Evolutionary conservation across 2,797 vertebrate species (phyloP).

Genomic region (Tamandua tetradactyla): DNA sequence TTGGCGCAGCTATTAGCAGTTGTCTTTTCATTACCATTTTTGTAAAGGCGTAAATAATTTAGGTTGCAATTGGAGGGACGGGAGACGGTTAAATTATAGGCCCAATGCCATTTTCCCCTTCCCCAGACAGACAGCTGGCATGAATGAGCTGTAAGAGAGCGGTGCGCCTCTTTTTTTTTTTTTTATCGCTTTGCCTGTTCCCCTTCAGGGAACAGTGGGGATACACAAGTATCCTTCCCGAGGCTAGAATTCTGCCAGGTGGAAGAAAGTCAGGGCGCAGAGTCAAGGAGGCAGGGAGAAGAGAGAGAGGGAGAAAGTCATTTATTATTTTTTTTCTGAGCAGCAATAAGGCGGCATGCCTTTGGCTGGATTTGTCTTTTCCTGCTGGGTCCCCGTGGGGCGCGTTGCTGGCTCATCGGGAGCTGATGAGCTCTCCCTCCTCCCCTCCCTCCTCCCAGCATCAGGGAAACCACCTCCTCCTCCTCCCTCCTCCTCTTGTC

Average conservation of each 20-base stretch:
- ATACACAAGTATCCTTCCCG: not conserved
- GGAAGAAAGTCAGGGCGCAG: not conserved
- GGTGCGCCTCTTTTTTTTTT: not conserved
- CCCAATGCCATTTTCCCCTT: not conserved
- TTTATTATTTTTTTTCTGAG: not conserved
- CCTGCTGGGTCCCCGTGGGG: not conserved
- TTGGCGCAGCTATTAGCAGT: not conserved
- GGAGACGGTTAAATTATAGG: not conserved
- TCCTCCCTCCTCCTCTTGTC: rapidly evolving
- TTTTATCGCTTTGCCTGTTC: not conserved
- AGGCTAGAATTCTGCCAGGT: not conserved
- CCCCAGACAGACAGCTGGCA: not conserved
- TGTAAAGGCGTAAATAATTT: slow-evolving; percentile 44
- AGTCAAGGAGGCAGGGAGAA: not conserved
- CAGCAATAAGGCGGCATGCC: not conserved
- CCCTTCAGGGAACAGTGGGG: not conserved
- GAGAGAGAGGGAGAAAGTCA: not conserved
- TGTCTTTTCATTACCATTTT: not conserved
- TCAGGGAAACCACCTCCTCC: slow-evolving; percentile 18
- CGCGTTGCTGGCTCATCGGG: not conserved
- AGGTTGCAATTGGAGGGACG: not conserved
- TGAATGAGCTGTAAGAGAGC: not conserved
- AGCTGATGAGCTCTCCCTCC: not conserved
- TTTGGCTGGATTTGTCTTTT: not conserved
- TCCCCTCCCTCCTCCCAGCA: not conserved